Evolutionary conservation across 2,113 vertebrate genomes (phyloP).

Genomic region (Setophaga kirtlandii): DNA sequence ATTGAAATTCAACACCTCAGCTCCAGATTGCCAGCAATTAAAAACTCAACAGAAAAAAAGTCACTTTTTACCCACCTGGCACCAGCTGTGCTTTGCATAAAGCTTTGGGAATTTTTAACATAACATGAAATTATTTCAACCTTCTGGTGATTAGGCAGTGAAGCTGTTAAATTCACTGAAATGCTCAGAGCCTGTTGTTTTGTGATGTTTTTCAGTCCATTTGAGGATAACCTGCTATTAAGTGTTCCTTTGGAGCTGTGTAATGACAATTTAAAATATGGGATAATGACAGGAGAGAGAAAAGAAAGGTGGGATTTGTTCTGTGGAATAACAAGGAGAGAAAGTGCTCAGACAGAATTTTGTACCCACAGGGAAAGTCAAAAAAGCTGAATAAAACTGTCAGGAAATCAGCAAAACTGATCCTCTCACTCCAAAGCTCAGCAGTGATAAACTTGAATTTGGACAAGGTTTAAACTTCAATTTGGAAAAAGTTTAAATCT

Average conservation of each 20-base stretch:
- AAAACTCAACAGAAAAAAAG: neutral
- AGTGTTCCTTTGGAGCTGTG: accelerated
- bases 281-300: neutral
- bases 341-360: neutral
- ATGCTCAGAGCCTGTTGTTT: neutral
- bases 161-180: neutral
- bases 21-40: neutral
- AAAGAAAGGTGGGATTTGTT: neutral
- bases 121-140: accelerated
- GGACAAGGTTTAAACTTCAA: neutral
- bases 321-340: accelerated
- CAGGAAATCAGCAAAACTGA: neutral
- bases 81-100: accelerated
- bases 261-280: neutral
- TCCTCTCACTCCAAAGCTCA: neutral
- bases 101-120: neutral
- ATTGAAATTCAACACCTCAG: neutral
- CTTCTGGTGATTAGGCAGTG: neutral
- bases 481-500: too few species aligned
- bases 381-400: neutral
- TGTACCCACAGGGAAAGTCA: neutral
- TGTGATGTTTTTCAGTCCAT: neutral
- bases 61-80: neutral
- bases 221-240: neutral
- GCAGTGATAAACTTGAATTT: neutral